Base-by-base conservation (phyloP, 2,113 vertebrate species). In the Coreoperca whiteheadi region DNA sequence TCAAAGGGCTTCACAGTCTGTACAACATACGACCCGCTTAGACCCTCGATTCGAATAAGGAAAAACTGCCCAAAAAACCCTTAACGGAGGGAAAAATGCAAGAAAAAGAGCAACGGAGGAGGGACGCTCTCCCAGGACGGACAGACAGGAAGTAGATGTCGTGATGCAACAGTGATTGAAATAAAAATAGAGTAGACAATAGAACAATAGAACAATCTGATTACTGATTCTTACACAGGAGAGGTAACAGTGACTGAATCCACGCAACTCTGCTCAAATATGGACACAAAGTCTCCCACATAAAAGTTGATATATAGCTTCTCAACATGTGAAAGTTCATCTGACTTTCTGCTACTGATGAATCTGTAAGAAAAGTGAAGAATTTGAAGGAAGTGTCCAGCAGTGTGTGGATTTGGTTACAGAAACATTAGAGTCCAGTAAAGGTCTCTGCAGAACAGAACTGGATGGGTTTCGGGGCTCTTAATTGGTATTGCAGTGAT, bases 381-480 rank as follows among this genome's bases (percentile, higher is more conserved):
- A 2, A 37, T 63, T 37, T 37, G 4, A 34, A 41, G 14, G 10
- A 8, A 28, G 2, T 8, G 20, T 73, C n/a, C 16, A n/a, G 48
- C 34, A 70, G 70, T 18, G 30, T 85, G 75, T 82, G 82, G 53
- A 81, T 46, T 78, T 41, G 14, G 16, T 79, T 63, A 21, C 74
- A 82, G 15, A 41, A 41, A 59, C 25, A 50, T 39, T 77, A 54
- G 21, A 68, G 28, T 73, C 34, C 76, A 77, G 56, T 65, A 34
- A 65, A 54, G 67, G 12, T 64, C 77, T 83, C 76, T 83, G 77
- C 63, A 89, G 77, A 85, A 77, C 76, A 68, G 41, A 60, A 78
- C 59, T 53, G 23, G 74, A 16, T 30, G 48, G 32, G n/a, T 25
- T 63, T 34, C 16, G 3, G 3, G 70, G 21, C 8, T 53, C 37